phyloP scores from a whole-genome alignment of 1,140 invertebrate genomes.

The Drosophila ercepeae region DNA sequence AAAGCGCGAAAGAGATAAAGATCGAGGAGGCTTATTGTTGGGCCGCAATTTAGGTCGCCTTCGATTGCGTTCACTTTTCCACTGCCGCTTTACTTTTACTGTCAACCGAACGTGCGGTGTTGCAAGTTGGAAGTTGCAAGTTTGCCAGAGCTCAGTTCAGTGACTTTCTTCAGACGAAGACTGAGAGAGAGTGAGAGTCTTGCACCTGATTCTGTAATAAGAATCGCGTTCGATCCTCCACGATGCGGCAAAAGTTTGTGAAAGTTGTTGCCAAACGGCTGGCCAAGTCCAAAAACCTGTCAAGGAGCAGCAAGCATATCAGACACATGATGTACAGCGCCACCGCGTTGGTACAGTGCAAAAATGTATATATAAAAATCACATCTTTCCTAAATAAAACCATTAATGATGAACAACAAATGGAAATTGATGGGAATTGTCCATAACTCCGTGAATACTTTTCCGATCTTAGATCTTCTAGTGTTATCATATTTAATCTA shows the following conservation, averaged over 20 bases:
- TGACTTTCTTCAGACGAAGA: conserved; percentile 41
- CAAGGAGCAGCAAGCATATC: conserved; percentile 63
- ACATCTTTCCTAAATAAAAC: no score
- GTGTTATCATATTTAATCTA: no score
- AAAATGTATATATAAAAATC: no score
- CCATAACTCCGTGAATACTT: no score
- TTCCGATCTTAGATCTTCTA: no score
- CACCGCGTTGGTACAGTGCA: conserved; percentile 13
- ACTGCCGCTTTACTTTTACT: conserved; percentile 66
- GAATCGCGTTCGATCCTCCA: conserved; percentile 52
- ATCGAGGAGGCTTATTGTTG: conserved; percentile 31
- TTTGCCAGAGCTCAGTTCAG: conserved; percentile 51
- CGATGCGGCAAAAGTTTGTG: conserved; percentile 61
- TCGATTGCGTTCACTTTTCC: conserved; percentile 78
- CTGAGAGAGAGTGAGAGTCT: conserved; percentile 55
- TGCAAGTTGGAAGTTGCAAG: conserved; percentile 19
- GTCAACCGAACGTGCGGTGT: conserved; percentile 63
- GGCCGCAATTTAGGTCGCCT: conserved; percentile 58
- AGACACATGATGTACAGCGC: conserved; percentile 62
- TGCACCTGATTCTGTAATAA: conserved; percentile 80
- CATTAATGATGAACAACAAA: no score
- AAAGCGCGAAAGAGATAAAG: conserved; percentile 18
- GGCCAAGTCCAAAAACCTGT: conserved; percentile 34
- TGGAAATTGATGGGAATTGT: no score
- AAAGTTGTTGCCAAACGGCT: conserved; percentile 66